Percentiles rank a stretch among this genome's conserved stretches.
phyloP scores from a whole-genome alignment of 2,888 invertebrate species.

The Hyposoter dolosus region DNA sequence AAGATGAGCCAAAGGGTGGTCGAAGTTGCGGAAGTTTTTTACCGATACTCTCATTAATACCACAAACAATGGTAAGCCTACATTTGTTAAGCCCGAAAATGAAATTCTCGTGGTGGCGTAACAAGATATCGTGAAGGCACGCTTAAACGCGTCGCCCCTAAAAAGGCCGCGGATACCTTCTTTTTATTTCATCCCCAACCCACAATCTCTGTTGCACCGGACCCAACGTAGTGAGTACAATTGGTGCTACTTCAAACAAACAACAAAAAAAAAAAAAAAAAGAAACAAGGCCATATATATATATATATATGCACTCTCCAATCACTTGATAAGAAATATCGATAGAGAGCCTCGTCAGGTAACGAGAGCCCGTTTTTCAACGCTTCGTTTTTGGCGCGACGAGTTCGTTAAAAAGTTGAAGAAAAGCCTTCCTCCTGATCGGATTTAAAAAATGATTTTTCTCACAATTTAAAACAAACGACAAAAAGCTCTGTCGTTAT shows the following conservation, averaged over 20 bases:
- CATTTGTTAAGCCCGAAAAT: constrained; percentile 85
- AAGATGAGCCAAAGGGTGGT: constrained; percentile 76
- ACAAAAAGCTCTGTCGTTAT: background rate
- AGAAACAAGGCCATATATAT: constrained; percentile 34
- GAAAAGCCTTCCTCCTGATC: constrained; percentile 18
- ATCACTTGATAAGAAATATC: background rate
- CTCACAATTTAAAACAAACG: background rate
- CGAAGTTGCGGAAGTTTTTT: constrained; percentile 81
- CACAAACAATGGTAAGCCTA: constrained; percentile 81
- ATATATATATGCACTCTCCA: constrained; percentile 5
- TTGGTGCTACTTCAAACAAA: constrained; percentile 55
- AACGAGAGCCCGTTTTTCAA: constrained; percentile 28
- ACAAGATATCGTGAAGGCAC: constrained; percentile 88
- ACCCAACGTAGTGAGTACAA: constrained; percentile 40
- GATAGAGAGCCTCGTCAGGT: constrained; percentile 31
- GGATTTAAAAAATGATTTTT: background rate
- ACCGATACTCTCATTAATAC: constrained; percentile 81
- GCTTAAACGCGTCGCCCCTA: constrained; percentile 74
- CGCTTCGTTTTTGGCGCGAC: background rate
- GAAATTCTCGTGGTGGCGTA: constrained; percentile 88
- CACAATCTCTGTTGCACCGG: constrained; percentile 44
- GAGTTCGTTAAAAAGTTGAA: background rate
- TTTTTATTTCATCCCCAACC: constrained; percentile 18
- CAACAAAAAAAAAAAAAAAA: background rate
- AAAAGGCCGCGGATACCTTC: background rate